phyloP scores from a whole-genome alignment of 2,888 invertebrate genomes.

The Hypercompe scribonia region DNA sequence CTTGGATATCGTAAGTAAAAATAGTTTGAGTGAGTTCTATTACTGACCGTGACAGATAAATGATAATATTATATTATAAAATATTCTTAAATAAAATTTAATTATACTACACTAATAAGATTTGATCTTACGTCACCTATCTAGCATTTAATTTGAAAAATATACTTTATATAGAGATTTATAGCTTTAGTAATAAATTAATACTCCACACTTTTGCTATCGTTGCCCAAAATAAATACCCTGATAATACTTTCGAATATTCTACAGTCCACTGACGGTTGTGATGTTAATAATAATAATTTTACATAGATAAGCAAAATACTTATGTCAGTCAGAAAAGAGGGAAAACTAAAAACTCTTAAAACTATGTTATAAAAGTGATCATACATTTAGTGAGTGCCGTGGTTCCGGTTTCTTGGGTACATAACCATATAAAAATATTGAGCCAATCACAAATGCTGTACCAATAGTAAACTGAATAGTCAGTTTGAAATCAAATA shows the following conservation, averaged over 20 bases:
- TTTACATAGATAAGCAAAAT: not conserved
- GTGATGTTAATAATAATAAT: not conserved
- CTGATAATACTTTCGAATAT: conserved; percentile 24
- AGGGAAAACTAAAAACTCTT: conserved; percentile 12
- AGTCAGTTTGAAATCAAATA: conserved; percentile 96
- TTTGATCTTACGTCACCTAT: not conserved
- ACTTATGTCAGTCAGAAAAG: not conserved
- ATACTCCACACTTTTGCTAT: not conserved
- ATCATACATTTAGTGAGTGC: conserved; percentile 75
- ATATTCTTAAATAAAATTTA: not conserved
- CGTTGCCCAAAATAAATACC: conserved; percentile 14
- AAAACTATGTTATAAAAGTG: conserved; percentile 42
- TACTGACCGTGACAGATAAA: not conserved
- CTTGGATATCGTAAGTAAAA: not conserved
- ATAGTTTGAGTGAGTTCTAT: not conserved
- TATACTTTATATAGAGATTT: conserved; percentile 4
- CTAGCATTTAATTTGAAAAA: conserved; percentile 4
- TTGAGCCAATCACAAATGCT: conserved; percentile 95
- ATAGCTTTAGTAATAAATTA: not conserved
- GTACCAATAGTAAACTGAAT: conserved; percentile 95
- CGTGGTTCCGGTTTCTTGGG: conserved; percentile 84
- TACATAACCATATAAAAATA: conserved; percentile 96
- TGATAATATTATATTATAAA: conserved; percentile 1
- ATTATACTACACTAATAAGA: not conserved
- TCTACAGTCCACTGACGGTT: not conserved